Evolutionary conservation across 2,797 vertebrate genomes (phyloP).

Genomic region (Botia kubotai): DNA sequence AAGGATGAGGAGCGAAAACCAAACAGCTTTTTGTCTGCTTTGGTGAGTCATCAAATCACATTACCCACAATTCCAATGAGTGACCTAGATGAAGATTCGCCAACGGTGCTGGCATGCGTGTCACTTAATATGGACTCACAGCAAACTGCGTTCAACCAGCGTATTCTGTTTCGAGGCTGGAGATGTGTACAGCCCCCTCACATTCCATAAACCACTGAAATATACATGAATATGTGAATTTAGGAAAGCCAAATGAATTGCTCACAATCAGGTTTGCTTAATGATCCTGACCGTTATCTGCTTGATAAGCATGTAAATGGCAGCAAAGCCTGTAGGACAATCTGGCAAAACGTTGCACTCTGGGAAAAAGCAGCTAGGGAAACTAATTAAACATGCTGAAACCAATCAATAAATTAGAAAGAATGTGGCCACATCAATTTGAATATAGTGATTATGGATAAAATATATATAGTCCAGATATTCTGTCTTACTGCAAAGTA

Average conservation of each 20-base stretch:
- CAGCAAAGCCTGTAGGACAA: slow-evolving; percentile 7
- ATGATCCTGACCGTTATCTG: background rate
- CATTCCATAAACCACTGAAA: slow-evolving; percentile 6
- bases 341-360: background rate
- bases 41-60: slow-evolving; percentile 51
- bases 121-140: background rate
- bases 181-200: background rate
- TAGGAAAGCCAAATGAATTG: background rate
- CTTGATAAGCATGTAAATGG: slow-evolving; percentile 2
- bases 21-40: slow-evolving; percentile 32
- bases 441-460: background rate
- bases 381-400: slow-evolving; percentile 42
- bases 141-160: background rate
- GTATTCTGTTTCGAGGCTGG: background rate
- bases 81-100: slow-evolving; percentile 38
- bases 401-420: background rate
- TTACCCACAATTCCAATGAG: slow-evolving; percentile 45
- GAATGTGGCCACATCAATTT: slow-evolving; percentile 6
- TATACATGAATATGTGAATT: background rate
- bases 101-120: slow-evolving; percentile 1
- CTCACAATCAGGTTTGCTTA: slow-evolving; percentile 32
- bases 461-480: background rate
- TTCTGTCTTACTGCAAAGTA: background rate
- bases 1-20: background rate
- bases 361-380: background rate